phyloP scores from a whole-genome alignment of 2,113 vertebrate species.

The Seriola rivoliana region DNA sequence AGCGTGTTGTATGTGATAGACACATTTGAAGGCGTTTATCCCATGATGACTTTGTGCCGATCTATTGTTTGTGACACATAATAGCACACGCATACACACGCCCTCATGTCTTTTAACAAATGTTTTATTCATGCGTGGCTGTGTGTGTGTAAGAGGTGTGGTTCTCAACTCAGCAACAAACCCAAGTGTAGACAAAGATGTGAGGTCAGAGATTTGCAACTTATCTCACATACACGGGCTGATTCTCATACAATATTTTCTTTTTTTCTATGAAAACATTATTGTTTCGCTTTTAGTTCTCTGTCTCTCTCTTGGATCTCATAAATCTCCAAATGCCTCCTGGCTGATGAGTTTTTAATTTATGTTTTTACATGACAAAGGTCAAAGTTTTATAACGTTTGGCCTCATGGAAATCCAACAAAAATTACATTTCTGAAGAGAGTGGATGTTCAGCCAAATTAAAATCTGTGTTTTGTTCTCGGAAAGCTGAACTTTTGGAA shows the following conservation, averaged over 20 bases:
- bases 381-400: conserved; percentile 20
- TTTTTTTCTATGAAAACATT: neutral
- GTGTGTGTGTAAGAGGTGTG: conserved; percentile 61
- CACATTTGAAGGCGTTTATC: conserved; percentile 36
- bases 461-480: conserved; percentile 7
- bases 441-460: neutral
- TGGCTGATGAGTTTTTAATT: conserved; percentile 24
- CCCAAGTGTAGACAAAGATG: conserved; percentile 19
- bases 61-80: conserved; percentile 64
- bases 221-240: neutral
- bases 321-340: neutral
- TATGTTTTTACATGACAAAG: conserved; percentile 2
- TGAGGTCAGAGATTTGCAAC: conserved; percentile 8
- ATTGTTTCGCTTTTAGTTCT: conserved; percentile 13
- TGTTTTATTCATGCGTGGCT: conserved; percentile 48
- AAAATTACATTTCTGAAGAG: conserved; percentile 17
- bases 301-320: neutral
- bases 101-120: conserved; percentile 44
- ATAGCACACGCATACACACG: conserved; percentile 48
- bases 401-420: neutral
- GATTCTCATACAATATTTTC: conserved; percentile 25
- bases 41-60: conserved; percentile 27
- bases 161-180: conserved; percentile 46
- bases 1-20: neutral
- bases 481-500: conserved; percentile 29